Evolutionary conservation across 2,888 invertebrate species (phyloP), one percentile per base, ranked within the genome.

Genomic region (Eristalis intricaria): DNA sequence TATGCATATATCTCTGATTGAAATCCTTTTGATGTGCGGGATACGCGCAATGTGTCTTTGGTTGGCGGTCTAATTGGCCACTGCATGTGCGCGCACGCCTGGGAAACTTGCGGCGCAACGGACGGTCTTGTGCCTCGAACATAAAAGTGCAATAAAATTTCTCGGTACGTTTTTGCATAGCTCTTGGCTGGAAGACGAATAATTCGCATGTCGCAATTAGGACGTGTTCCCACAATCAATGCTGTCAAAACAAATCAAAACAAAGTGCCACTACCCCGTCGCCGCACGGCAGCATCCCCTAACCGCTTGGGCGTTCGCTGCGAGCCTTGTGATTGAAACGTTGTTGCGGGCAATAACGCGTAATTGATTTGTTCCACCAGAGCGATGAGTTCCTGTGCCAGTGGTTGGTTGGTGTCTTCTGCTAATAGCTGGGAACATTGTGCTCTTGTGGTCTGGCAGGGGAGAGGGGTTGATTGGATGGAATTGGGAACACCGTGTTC

Each of bases 171-270:
- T 86, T 82, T 82, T 86, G 86, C 86, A 83, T 83, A 83, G 38
- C 73, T 32, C 50, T 50, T 22, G n/a, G 22, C 1, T 11, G 35
- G 43, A 43, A 32, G 40, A 66, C 26, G 29, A 89, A 90, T 32
- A 90, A 90, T 88, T 68, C 89, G 80, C 91, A 90, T 90, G 88
- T 89, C 90, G 90, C 90, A 90, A 91, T 91, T 91, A 90, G 82
- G 65, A 77, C 69, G 40, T 82, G 88, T 90, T 91, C 91, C 89
- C 90, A 91, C 90, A 89, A 90, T 90, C 89, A 89, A 89, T 91
- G 89, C 90, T 93, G 92, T 93, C 92, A 93, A 91, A 93, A 93
- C 93, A 93, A 93, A 92, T 92, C 92, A 92, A 90, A 92, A 92
- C 90, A 92, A 83, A 83, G 86, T 83, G 63, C 61, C 61, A 68